phyloP scores from a whole-genome alignment of 1,140 invertebrate genomes.

The Myzus persicae region DNA sequence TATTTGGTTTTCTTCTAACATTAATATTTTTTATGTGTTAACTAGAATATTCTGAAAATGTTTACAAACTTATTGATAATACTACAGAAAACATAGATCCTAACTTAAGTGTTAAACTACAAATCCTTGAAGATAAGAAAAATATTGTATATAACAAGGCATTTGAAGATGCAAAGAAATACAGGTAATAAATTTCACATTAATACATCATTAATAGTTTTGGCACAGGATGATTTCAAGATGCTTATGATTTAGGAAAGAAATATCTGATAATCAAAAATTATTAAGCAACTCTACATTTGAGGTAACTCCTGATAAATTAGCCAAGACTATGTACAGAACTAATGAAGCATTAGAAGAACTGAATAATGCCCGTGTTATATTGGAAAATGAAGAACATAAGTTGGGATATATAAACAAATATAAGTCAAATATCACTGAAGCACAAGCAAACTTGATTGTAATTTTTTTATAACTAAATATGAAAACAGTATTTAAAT shows the following conservation, averaged over 20 bases:
- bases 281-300: not conserved
- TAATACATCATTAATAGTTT: not conserved
- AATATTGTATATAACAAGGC: not conserved
- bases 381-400: conserved; percentile 38
- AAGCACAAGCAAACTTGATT: conserved; percentile 18
- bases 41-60: conserved; percentile 16
- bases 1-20: not conserved
- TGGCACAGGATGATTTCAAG: not conserved
- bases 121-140: conserved; percentile 43
- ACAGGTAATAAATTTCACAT: conserved; percentile 33
- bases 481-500: not conserved
- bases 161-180: conserved; percentile 22
- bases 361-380: not conserved
- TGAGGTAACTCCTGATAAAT: conserved; percentile 19
- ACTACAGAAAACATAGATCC: conserved; percentile 31
- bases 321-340: conserved; percentile 2
- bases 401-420: conserved; percentile 6
- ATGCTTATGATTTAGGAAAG: conserved; percentile 36
- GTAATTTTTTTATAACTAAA: not conserved
- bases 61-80: conserved; percentile 29
- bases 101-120: conserved; percentile 32
- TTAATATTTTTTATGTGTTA: not conserved
- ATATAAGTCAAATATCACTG: conserved; percentile 3
- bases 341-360: conserved; percentile 6
- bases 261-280: conserved; percentile 42